These are phyloP conservation scores for Anastatus disparis DNA, from an alignment of 1,140 invertebrate genomes.

Conservation along the genomic window DNA sequence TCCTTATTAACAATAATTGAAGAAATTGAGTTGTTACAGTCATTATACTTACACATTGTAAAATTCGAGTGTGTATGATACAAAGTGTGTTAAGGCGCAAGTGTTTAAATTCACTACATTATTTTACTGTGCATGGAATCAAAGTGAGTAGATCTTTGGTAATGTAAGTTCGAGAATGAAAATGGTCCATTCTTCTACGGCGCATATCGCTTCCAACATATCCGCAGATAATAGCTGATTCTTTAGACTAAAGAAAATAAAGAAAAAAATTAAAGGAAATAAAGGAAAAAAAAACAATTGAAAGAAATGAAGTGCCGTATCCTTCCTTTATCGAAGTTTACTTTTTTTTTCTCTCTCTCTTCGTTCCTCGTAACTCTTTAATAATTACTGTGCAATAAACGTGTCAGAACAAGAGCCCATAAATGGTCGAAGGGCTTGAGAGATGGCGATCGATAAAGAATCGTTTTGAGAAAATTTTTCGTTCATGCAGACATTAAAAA, in stretches of 20 bases:
- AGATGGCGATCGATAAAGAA: constrained; percentile 16
- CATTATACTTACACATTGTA: background rate
- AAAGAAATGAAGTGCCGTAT: constrained; percentile 32
- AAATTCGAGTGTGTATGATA: background rate
- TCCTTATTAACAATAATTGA: too few relatives aligned
- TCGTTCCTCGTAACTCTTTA: constrained; percentile 36
- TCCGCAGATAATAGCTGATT: constrained; percentile 51
- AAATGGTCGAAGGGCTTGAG: constrained; percentile 5
- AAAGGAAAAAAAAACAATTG: too few relatives aligned
- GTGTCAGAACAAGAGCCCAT: constrained; percentile 20
- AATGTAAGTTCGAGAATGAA: constrained; percentile 6
- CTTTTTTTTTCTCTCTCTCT: constrained; percentile 32
- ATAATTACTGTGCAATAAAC: constrained; percentile 40
- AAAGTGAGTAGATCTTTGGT: background rate
- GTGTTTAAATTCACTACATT: too few relatives aligned
- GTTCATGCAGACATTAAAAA: background rate
- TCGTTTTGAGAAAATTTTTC: constrained; percentile 25
- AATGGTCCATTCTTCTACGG: constrained; percentile 41
- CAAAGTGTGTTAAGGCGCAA: too few relatives aligned
- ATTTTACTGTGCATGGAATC: constrained; percentile 8
- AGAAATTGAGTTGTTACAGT: background rate
- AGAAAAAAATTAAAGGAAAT: too few relatives aligned
- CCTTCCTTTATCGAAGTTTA: constrained; percentile 19
- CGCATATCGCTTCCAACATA: constrained; percentile 60
- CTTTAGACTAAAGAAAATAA: constrained; percentile 25